Conservation (phyloP, 2,113 vertebrate genomes). For the Phrynosoma platyrhinos region DNA sequence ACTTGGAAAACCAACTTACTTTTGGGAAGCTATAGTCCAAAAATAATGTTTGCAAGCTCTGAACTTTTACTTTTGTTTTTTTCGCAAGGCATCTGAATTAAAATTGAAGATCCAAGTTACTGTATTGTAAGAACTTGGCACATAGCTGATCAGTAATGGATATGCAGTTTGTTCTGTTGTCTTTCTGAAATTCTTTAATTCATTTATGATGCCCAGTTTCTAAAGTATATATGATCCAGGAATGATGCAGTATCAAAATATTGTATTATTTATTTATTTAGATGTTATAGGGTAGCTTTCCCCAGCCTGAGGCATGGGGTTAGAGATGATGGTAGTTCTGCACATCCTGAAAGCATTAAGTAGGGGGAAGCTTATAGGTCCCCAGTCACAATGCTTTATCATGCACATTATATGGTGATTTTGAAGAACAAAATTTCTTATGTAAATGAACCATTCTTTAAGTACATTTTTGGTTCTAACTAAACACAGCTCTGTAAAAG, state of each 20-base stretch:
- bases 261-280: accelerated
- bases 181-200: neutral
- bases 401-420: neutral
- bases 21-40: no score
- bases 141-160: neutral
- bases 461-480: neutral
- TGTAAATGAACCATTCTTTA: accelerated
- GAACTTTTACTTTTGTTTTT: no score
- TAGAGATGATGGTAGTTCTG: no score
- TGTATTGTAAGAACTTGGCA: neutral
- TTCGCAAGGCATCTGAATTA: neutral
- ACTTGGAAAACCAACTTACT: no score
- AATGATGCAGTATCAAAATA: neutral
- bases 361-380: neutral
- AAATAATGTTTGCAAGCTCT: no score
- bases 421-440: neutral
- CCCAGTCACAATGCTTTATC: neutral
- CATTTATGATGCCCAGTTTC: neutral
- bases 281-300: neutral
- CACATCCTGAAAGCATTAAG: neutral
- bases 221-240: neutral
- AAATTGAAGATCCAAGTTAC: neutral
- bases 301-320: no score
- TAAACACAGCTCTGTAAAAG: neutral
- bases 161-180: neutral